Evolutionary conservation across 2,888 invertebrate species (phyloP).

Genomic region (Synergus itoensis): DNA sequence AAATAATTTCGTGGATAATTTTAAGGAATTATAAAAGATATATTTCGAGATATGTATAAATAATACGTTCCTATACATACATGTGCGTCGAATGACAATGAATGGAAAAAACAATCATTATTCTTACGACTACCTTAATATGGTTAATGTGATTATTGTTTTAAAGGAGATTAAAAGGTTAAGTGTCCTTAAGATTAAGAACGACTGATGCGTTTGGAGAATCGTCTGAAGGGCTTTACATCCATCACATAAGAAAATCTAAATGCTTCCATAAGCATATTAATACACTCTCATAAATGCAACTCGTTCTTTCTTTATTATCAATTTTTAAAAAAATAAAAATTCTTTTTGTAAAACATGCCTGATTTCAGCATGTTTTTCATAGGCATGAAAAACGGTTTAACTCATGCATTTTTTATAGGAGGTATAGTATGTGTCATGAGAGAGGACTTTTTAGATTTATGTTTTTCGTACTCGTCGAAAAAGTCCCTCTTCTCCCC

Average conservation of each 20-base stretch:
- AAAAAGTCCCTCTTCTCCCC: no score
- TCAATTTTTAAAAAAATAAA: background rate
- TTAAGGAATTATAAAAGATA: slow-evolving; percentile 2
- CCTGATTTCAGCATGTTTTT: no score
- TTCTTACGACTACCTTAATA: slow-evolving; percentile 53
- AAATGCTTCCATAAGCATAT: background rate
- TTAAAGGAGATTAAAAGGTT: slow-evolving; percentile 70
- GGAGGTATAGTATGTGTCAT: no score
- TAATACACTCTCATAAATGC: background rate
- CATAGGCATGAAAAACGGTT: no score
- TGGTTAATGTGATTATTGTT: slow-evolving; percentile 61
- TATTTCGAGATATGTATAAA: background rate
- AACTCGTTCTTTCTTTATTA: background rate
- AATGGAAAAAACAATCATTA: slow-evolving; percentile 58
- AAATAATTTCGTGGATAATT: background rate
- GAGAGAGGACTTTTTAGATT: no score
- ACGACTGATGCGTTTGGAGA: slow-evolving; percentile 58
- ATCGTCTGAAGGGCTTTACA: slow-evolving; percentile 45
- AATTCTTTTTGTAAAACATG: no score
- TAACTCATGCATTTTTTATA: no score
- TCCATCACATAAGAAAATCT: slow-evolving; percentile 15
- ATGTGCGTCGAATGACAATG: slow-evolving; percentile 41
- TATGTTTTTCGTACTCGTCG: no score
- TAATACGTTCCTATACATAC: background rate
- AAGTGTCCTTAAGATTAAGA: slow-evolving; percentile 77